Conservation (phyloP, 2,888 invertebrate genomes). For the Cetonia aurata region DNA sequence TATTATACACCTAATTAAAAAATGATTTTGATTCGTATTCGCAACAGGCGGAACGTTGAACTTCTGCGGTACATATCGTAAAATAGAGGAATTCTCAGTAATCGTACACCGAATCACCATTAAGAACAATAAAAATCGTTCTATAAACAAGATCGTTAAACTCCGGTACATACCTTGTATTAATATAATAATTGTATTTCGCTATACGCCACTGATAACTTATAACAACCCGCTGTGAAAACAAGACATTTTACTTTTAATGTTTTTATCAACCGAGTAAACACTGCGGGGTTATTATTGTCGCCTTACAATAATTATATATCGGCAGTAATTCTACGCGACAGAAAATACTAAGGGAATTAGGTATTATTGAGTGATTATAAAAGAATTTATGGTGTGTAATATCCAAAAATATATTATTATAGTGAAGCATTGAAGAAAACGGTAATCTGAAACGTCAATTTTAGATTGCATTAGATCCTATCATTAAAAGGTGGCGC, state of each 20-base stretch:
- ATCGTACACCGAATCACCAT: slow-evolving; percentile 40
- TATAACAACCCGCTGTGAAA: slow-evolving; percentile 35
- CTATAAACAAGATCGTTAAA: slow-evolving; percentile 37
- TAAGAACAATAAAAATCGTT: slow-evolving; percentile 30
- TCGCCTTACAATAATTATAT: too few relatives aligned
- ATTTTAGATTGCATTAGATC: too few relatives aligned
- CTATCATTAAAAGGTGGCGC: too few relatives aligned
- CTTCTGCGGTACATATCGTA: background rate
- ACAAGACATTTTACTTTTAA: slow-evolving; percentile 44
- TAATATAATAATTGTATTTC: slow-evolving; percentile 39
- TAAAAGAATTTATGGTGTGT: too few relatives aligned
- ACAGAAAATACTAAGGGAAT: background rate
- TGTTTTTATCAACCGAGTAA: slow-evolving; percentile 34
- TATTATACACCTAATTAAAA: background rate
- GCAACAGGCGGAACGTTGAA: too few relatives aligned
- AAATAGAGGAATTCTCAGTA: slow-evolving; percentile 14
- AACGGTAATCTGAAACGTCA: too few relatives aligned
- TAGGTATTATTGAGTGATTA: background rate
- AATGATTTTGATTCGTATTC: background rate
- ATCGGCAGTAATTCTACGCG: background rate
- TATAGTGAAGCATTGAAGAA: too few relatives aligned
- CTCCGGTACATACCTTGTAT: background rate
- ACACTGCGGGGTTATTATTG: too few relatives aligned
- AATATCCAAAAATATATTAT: too few relatives aligned
- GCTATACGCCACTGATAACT: slow-evolving; percentile 31